Percentiles rank a stretch among this genome's conserved stretches.
Evolutionary conservation across 2,113 vertebrate genomes (phyloP).

Genomic region (Phoxinus phoxinus): DNA sequence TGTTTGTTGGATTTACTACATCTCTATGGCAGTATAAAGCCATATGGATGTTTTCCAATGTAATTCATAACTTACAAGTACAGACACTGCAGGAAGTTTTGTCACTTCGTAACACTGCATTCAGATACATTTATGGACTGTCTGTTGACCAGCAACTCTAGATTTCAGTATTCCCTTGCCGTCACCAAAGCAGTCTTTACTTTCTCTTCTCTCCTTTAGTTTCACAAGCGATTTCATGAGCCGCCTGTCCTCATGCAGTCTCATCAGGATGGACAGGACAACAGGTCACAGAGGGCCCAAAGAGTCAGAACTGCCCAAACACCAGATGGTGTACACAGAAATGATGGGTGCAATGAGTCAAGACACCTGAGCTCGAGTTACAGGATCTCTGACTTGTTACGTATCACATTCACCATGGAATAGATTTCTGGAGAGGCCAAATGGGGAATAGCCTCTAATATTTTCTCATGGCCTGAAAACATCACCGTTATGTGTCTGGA

Average conservation of each 20-base stretch:
- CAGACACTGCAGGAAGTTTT: neutral
- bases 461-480: constrained; percentile 4
- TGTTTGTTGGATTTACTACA: neutral
- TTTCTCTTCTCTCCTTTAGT: constrained; percentile 4
- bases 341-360: neutral
- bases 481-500: neutral
- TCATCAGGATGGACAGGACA: neutral
- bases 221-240: neutral
- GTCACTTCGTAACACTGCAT: neutral
- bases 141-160: neutral
- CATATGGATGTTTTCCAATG: neutral
- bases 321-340: constrained; percentile 2
- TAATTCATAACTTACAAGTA: neutral
- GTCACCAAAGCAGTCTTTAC: neutral
- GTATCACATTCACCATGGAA: neutral
- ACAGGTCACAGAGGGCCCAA: neutral
- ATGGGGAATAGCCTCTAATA: constrained; percentile 4
- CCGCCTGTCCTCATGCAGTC: neutral
- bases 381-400: neutral
- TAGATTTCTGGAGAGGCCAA: constrained; percentile 5
- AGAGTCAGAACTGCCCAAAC: constrained; percentile 8
- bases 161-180: neutral
- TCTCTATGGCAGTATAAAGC: neutral
- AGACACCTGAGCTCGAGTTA: neutral
- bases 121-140: neutral